These are phyloP conservation scores for Lucinisca nassula DNA, from an alignment of 2,888 invertebrate species.

Conservation along the genomic window DNA sequence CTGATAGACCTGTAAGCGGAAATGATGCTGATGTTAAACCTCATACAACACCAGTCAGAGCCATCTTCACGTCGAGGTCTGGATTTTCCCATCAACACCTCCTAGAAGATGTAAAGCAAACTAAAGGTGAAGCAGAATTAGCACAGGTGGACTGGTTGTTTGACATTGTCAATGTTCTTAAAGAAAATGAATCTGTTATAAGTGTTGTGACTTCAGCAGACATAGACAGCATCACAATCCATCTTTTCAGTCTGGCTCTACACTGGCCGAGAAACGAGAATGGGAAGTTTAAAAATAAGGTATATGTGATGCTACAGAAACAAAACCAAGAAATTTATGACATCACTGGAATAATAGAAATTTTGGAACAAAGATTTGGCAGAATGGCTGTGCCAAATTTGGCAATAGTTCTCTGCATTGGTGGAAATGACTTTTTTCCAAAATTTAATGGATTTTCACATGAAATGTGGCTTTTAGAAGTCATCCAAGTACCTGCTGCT, in stretches of 20 bases:
- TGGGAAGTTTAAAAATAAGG: slow-evolving; percentile 14
- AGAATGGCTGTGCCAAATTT: not conserved
- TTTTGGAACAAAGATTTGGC: slow-evolving; percentile 4
- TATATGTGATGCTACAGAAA: slow-evolving; percentile 32
- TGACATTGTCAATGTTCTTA: not conserved
- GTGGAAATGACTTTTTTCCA: not conserved
- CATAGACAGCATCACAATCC: slow-evolving; percentile 43
- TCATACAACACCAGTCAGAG: not conserved
- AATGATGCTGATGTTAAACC: not conserved
- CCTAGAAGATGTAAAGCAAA: slow-evolving; percentile 8
- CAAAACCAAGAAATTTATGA: slow-evolving; percentile 25
- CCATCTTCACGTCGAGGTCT: not conserved
- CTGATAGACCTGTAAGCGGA: not conserved
- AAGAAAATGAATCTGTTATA: not conserved
- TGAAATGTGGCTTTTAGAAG: no score
- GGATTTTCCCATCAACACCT: no score
- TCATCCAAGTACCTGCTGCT: no score
- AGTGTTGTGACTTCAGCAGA: slow-evolving; percentile 47
- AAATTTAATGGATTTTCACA: no score
- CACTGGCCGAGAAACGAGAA: slow-evolving; percentile 38
- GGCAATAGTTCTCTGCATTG: not conserved
- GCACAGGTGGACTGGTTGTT: slow-evolving; percentile 38
- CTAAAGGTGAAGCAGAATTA: slow-evolving; percentile 47
- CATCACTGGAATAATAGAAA: slow-evolving; percentile 23
- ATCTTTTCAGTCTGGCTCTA: slow-evolving; percentile 27